These are phyloP conservation scores for Pomatorhinus ruficollis DNA, from an alignment of 2,113 vertebrate species.

Conservation along the genomic window DNA sequence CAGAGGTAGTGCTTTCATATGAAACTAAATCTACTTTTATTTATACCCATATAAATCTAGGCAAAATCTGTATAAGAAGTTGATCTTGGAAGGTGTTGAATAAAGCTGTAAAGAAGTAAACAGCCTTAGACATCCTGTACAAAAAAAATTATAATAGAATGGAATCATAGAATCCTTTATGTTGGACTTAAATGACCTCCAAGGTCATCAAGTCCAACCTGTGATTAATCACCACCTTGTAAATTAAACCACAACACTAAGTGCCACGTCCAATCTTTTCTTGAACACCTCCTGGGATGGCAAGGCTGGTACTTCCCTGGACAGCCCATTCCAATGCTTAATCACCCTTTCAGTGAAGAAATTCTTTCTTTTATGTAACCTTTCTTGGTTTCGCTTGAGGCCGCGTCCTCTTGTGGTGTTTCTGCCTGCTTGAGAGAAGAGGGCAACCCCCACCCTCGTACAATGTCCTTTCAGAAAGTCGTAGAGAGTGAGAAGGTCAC, in stretches of 20 bases:
- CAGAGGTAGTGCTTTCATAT: background rate
- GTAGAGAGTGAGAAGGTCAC: rapidly evolving
- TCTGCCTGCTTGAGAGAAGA: background rate
- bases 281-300: background rate
- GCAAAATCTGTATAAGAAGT: background rate
- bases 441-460: background rate
- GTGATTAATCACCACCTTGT: background rate
- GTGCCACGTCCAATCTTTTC: background rate
- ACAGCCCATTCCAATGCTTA: background rate
- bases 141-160: background rate
- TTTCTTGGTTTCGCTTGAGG: background rate
- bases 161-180: background rate
- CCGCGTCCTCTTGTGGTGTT: background rate
- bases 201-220: rapidly evolving
- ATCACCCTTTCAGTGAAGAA: background rate
- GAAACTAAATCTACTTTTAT: background rate
- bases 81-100: background rate
- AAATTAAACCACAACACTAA: background rate
- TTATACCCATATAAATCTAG: background rate
- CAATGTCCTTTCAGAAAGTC: background rate
- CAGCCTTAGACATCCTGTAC: background rate
- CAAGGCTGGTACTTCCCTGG: background rate
- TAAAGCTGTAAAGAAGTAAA: background rate
- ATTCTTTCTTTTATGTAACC: background rate
- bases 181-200: background rate